Percentiles rank a stretch among this genome's conserved stretches.
Evolutionary conservation across 92 coral and sea anemone species (phyloP).

Genomic region (Epizoanthus ramosus): DNA sequence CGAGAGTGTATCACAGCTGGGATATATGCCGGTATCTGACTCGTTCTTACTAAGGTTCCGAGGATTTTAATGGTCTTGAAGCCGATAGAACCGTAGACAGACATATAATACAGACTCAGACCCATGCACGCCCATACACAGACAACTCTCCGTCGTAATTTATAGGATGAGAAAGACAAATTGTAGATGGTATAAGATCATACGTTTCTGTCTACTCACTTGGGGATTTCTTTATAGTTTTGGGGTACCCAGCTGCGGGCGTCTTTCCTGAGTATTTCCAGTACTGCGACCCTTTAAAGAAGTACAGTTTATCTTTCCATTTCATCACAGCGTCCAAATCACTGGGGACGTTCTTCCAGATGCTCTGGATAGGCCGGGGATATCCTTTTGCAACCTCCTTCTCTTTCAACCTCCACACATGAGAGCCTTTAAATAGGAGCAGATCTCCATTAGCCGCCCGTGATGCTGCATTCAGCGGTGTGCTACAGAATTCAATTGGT

Average conservation of each 20-base stretch:
- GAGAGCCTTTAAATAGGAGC: neutral
- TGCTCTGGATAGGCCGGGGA: slow-evolving; percentile 4
- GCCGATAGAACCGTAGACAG: no score
- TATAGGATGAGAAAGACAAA: no score
- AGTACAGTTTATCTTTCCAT: slow-evolving; percentile 7
- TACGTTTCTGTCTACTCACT: neutral
- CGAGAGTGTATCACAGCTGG: no score
- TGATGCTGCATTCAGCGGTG: slow-evolving; percentile 16
- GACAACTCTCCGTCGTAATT: no score
- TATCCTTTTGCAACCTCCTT: slow-evolving; percentile 6
- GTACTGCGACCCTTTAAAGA: slow-evolving; percentile 10
- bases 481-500: neutral
- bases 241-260: neutral
- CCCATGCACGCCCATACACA: no score
- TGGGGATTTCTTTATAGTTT: neutral
- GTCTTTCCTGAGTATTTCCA: slow-evolving; percentile 16
- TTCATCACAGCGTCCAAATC: slow-evolving; percentile 13
- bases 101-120: no score
- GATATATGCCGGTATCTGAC: no score
- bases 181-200: no score
- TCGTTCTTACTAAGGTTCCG: no score
- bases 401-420: neutral
- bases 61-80: no score
- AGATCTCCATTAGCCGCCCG: slow-evolving; percentile 26
- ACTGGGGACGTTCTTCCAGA: slow-evolving; percentile 25